Evolutionary conservation across 2,888 invertebrate species (phyloP), one percentile per base, ranked within the genome.

Genomic region (Pegoplata infirma): DNA sequence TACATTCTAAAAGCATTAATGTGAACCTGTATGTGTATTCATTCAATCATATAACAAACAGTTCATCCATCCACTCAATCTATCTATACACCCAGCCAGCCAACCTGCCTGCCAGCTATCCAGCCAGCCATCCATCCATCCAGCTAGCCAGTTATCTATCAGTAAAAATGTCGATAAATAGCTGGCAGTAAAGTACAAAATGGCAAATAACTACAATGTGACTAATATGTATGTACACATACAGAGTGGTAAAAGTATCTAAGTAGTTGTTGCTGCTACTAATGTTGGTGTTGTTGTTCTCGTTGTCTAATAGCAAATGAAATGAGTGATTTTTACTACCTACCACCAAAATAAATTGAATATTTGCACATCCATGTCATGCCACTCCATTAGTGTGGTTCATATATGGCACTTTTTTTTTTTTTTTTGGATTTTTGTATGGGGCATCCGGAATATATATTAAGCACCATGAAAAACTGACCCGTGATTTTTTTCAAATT

Each of bases 1-100:
- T 85, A 82, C 83, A 81, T 81, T 85, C 84, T 85, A 83, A 84
- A 84, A 84, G 84, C 83, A 74, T 68, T 75, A 53, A 74, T 47
- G 66, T 5, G 23, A 23, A 6, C 32, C 2, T 32, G n/a, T n/a
- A n/a, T n/a, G n/a, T n/a, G n/a, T n/a, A 40, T 2, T 40, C 4
- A n/a, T 40, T 40, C 36, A 40, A 40, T 40, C 36, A 40, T 40
- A 40, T 40, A 2, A 8, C 40, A 47, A 55, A 61, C 61, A 61
- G 17, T 74, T 53, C n/a, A 72, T 28, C 53, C 55, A 32, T 17
- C 46, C 49, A 19, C n/a, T 21, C 14, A n/a, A n/a, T 5, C 12
- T 19, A 28, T 19, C 7, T 21, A 74, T 67, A 69, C 16, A 46
- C 7, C 14, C 44, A 23, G 21, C 44, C 19, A 21, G 25, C 7